Evolutionary conservation across 2,113 vertebrate genomes (phyloP).

Genomic region (Oryzias javanicus): DNA sequence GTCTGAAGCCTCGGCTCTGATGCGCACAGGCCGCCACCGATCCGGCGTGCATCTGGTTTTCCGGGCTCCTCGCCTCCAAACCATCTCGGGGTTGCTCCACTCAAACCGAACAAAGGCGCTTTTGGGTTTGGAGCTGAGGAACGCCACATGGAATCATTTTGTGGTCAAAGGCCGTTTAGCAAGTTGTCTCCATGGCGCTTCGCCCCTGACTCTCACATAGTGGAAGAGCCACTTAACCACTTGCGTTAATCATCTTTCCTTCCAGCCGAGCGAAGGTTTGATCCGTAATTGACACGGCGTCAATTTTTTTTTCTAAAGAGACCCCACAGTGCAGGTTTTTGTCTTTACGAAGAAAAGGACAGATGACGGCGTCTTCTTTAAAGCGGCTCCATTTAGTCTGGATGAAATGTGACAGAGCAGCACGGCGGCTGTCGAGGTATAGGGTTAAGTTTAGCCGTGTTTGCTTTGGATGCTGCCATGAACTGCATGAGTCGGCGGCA

Average conservation of each 20-base stretch:
- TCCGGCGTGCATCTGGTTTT: constrained; percentile 43
- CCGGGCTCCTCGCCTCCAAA: constrained; percentile 21
- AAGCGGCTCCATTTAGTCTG: constrained; percentile 5
- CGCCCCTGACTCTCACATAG: constrained; percentile 21
- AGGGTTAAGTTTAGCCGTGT: constrained; percentile 44
- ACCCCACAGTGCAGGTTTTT: constrained; percentile 24
- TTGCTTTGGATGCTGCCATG: constrained; percentile 55
- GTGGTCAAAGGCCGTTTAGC: constrained; percentile 37
- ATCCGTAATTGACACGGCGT: constrained; percentile 44
- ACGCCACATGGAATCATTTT: constrained; percentile 56
- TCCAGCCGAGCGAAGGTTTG: constrained; percentile 14
- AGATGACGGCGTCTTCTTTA: neutral
- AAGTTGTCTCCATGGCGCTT: constrained; percentile 29
- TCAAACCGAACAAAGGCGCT: constrained; percentile 53
- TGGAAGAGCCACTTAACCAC: constrained; percentile 18
- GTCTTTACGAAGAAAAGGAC: constrained; percentile 6
- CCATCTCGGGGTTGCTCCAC: constrained; percentile 51
- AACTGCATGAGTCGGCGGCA: constrained; percentile 6
- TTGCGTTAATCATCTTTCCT: constrained; percentile 31
- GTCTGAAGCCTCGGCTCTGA: no score
- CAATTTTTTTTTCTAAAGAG: no score
- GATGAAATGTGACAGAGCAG: constrained; percentile 31
- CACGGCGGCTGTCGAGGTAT: constrained; percentile 24
- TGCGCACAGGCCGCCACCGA: constrained; percentile 4
- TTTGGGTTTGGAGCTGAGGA: constrained; percentile 23